phyloP scores from a whole-genome alignment of 2,797 vertebrate genomes.

The Podargus strigoides region DNA sequence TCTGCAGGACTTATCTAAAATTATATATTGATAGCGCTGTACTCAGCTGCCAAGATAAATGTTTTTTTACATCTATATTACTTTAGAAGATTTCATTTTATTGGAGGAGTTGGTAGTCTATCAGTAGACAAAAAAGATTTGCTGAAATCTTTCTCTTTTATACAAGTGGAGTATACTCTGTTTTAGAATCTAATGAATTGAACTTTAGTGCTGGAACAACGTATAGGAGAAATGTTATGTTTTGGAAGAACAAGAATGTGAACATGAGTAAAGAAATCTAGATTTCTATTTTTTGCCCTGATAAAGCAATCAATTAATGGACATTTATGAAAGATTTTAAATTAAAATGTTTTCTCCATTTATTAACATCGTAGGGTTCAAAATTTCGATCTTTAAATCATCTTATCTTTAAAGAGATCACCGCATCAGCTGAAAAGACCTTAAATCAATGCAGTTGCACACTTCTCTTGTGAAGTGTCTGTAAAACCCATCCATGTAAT shows the following conservation, averaged over 20 bases:
- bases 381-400: background rate
- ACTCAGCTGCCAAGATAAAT: background rate
- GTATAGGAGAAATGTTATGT: background rate
- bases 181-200: background rate
- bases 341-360: background rate
- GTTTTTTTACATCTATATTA: background rate
- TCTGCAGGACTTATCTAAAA: background rate
- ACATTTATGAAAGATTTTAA: background rate
- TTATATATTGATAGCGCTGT: background rate
- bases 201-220: background rate
- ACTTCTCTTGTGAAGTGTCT: background rate
- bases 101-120: background rate
- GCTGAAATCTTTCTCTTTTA: background rate
- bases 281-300: background rate
- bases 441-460: background rate
- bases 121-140: background rate
- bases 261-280: background rate
- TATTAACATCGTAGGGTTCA: background rate
- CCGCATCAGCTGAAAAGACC: background rate
- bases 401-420: background rate
- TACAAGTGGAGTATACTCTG: background rate
- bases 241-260: background rate
- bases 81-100: background rate
- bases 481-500: background rate
- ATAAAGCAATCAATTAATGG: background rate